Evolutionary conservation across 2,113 vertebrate species (phyloP), one percentile per base, ranked within the genome.

Genomic region (Thunnus maccoyii): DNA sequence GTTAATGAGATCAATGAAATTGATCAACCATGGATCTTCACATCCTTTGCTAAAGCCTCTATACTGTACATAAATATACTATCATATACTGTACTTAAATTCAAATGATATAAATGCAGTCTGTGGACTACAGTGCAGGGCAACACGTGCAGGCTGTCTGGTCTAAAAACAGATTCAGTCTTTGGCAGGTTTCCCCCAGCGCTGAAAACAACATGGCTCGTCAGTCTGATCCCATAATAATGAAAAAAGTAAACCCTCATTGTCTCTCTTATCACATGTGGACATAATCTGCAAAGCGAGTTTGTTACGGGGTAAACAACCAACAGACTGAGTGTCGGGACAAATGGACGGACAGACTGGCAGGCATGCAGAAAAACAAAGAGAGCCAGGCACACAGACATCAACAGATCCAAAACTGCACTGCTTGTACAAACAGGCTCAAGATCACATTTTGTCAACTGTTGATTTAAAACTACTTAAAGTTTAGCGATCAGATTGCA

Each of bases 211-310:
- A 84, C 86, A 80, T 60, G n/a, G 51, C 25, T 30, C 0, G 46
- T 63, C 75, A 56, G 56, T 78, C 71, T 86, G 74, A 84, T 85
- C 72, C 76, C 69, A 63, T 54, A 85, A 78, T 82, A 80, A 91
- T 87, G 68, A 61, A 85, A 69, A 74, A 52, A 82, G 36, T 22
- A 80, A 86, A 80, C 72, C 61, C n/a, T 74, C 64, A 63, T 91
- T 89, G 86, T 90, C 63, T 84, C 22, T 66, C 46, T 83, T 72
- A 76, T 83, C 57, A 69, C 86, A 73, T 60, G 63, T 50, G 54
- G 66, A 79, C 79, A 85, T 86, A 83, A 91, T 87, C 52, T 55
- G 64, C 44, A 60, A 77, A 73, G 76, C 54, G 18, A 79, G 41
- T 54, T 32, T 36, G 18, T 83, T 60, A 52, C 72, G 7, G 50